Base-by-base conservation (phyloP, 2,113 vertebrate species). In the Tiliqua scincoides region DNA sequence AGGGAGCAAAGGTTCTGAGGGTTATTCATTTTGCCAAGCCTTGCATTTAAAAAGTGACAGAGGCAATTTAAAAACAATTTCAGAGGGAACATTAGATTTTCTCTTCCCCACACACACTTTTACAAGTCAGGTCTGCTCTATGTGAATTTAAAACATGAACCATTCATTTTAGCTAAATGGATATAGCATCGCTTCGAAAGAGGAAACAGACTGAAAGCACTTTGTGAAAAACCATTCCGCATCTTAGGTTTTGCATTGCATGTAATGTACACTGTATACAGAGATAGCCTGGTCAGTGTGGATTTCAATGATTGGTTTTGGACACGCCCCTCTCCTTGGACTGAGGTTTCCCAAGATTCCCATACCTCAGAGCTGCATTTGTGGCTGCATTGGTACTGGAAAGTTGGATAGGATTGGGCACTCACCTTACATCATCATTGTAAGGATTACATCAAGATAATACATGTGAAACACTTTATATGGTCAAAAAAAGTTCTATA, bases 31-130 rank as follows among this genome's bases (percentile, higher is more conserved):
- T 27, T 54, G 79, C 61, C 72, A 77, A 86, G 78, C 85, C 77
- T n/a, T 83, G 67, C 77, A 87, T 87, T 63, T 83, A 86, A 91
- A 90, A 88, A 72, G 74, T 57, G 87, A 61, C 54, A 71, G 61
- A 63, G 57, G 32, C 84, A 91, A 87, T 90, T 89, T 85, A 91
- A 83, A 87, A 88, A 59, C 61, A 27, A 71, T 88, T 89, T 68
- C 15, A 83, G 86, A 72, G 63, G 61, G 43, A 74, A 73, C 83
- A 32, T 30, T 68, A 78, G 82, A 83, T 10, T 6, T 82, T 87
- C 86, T 76, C 63, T 62, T 21, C 40, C 21, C 63, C 43, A 48
- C 43, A 48, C 43, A 48, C 43, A 48, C 43, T 5, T 8, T 5
- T 8, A 71, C 67, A 79, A 85, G 68, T 48, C 40, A 54, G 63